These are phyloP conservation scores for Ibycter americanus DNA, from an alignment of 2,797 vertebrate species.

Conservation along the genomic window DNA sequence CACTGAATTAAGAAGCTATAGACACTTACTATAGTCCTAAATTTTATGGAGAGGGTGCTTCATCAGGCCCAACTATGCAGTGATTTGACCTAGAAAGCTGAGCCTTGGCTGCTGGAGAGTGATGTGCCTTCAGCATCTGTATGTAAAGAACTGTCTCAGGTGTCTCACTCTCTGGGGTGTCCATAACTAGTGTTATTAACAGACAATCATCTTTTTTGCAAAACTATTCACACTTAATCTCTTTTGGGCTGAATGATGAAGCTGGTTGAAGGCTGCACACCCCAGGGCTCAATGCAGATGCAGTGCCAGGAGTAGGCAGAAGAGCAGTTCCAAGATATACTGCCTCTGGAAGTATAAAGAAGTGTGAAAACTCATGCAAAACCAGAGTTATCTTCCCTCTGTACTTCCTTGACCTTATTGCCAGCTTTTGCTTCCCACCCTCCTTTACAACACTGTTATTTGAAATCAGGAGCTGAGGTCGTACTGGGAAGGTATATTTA, in stretches of 20 bases:
- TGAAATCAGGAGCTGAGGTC: neutral
- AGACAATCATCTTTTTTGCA: neutral
- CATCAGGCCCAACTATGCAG: neutral
- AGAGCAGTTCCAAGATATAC: neutral
- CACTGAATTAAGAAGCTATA: neutral
- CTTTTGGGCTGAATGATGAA: neutral
- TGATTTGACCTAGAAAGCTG: neutral
- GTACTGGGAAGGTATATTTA: neutral
- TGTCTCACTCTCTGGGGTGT: neutral
- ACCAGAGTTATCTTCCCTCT: neutral
- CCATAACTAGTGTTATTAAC: neutral
- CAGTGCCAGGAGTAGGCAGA: neutral
- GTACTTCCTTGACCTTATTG: neutral
- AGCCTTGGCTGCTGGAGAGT: neutral
- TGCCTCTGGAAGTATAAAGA: neutral
- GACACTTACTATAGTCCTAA: neutral
- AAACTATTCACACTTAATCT: neutral
- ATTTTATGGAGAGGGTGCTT: neutral
- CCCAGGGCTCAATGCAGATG: neutral
- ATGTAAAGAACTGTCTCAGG: neutral
- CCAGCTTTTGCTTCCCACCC: neutral
- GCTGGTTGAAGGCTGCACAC: neutral
- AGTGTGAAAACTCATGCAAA: neutral
- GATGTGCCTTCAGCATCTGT: neutral
- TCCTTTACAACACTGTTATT: neutral